A percentile compares a stretch with the other conserved stretches of the same genome.
Evolutionary conservation across 2,888 invertebrate genomes (phyloP).

Genomic region (Petrolisthes manimaculis): DNA sequence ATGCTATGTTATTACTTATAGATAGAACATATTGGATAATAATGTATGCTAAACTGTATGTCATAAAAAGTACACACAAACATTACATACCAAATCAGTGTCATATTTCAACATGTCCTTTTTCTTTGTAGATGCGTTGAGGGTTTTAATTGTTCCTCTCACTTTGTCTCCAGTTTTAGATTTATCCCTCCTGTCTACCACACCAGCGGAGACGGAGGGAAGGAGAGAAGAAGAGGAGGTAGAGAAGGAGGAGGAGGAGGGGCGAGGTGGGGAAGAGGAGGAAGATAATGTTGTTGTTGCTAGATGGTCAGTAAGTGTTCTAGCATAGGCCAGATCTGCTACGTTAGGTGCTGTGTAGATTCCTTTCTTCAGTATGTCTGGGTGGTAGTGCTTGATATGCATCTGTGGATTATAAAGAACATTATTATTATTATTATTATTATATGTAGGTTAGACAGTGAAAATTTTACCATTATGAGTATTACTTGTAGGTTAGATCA

Average conservation of each 20-base stretch:
- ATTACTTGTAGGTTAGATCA: too few species aligned
- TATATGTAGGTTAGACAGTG: too few species aligned
- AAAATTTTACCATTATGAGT: too few species aligned
- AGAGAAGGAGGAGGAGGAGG: slow-evolving; percentile 24
- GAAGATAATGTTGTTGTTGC: slow-evolving; percentile 67
- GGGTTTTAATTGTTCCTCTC: neutral
- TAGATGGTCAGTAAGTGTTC: slow-evolving; percentile 77
- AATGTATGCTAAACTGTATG: too few species aligned
- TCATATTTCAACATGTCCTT: slow-evolving; percentile 42
- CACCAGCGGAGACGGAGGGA: neutral
- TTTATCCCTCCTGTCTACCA: neutral
- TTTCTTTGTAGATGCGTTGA: slow-evolving; percentile 18
- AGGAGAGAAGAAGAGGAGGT: neutral
- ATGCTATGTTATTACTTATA: too few species aligned
- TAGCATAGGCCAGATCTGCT: slow-evolving; percentile 85
- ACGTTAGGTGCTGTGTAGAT: slow-evolving; percentile 86
- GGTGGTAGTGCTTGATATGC: slow-evolving; percentile 95
- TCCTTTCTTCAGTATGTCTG: slow-evolving; percentile 81
- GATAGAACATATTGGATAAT: too few species aligned
- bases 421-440: neutral
- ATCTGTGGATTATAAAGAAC: slow-evolving; percentile 73
- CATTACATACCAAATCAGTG: slow-evolving; percentile 19
- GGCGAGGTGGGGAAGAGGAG: slow-evolving; percentile 29
- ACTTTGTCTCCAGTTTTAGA: slow-evolving; percentile 38
- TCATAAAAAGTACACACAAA: neutral